A percentile compares a stretch with the other conserved stretches of the same genome.
phyloP scores from a whole-genome alignment of 1,140 invertebrate genomes.

The Drosophila triauraria region DNA sequence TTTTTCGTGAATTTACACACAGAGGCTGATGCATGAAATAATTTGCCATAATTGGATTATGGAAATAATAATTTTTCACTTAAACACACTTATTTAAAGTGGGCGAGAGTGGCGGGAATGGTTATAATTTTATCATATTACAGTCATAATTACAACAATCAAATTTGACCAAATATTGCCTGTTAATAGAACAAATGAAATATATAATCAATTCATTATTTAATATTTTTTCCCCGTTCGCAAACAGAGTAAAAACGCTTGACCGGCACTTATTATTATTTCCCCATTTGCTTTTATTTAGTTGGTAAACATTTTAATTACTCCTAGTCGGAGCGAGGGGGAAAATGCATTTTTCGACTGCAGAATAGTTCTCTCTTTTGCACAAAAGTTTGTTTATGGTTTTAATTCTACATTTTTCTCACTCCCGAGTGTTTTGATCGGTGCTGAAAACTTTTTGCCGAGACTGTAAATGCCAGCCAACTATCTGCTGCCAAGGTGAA shows the following conservation, averaged over 20 bases:
- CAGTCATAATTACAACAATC: conserved; percentile 37
- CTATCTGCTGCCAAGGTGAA: conserved; percentile 39
- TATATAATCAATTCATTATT: conserved; percentile 27
- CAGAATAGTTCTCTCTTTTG: neutral
- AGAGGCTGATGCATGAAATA: conserved; percentile 17
- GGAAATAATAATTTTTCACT: conserved; percentile 40
- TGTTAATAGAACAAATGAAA: conserved; percentile 38
- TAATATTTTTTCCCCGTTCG: neutral
- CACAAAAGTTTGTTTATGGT: conserved; percentile 17
- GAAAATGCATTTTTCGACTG: conserved; percentile 16
- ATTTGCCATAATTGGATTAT: conserved; percentile 42
- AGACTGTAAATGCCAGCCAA: conserved; percentile 28
- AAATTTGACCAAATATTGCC: conserved; percentile 30
- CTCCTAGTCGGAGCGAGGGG: conserved; percentile 7
- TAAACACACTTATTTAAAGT: conserved; percentile 11
- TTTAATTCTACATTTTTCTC: conserved; percentile 17
- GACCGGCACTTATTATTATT: conserved; percentile 9
- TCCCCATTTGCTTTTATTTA: conserved; percentile 38
- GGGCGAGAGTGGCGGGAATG: conserved; percentile 6
- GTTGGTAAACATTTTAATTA: conserved; percentile 55
- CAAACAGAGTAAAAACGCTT: conserved; percentile 1
- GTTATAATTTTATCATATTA: conserved; percentile 35
- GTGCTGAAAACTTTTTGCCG: conserved; percentile 38
- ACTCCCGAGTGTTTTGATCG: conserved; percentile 14
- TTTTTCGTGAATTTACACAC: conserved; percentile 14